Evolutionary conservation across 2,797 vertebrate species (phyloP).

Genomic region (Hydrolagus colliei): DNA sequence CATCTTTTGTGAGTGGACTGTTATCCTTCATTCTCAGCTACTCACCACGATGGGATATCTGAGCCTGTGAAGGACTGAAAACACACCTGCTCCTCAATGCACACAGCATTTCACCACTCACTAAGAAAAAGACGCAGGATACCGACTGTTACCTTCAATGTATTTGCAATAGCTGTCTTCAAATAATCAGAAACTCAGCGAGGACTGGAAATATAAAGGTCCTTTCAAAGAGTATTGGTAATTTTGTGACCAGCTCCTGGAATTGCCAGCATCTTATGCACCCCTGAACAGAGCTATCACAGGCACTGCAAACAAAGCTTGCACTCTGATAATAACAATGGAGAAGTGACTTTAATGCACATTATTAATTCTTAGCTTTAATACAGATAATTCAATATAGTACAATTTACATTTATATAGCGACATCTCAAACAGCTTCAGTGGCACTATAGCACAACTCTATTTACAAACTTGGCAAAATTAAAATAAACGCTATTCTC

Average conservation of each 20-base stretch:
- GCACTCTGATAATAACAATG: background rate
- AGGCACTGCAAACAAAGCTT: background rate
- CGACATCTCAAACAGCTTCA: too few species aligned
- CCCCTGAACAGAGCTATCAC: too few species aligned
- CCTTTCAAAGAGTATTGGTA: background rate
- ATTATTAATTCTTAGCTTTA: background rate
- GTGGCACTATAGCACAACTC: background rate
- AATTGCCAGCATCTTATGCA: too few species aligned
- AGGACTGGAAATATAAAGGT: background rate
- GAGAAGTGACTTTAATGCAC: background rate
- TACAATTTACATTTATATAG: too few species aligned
- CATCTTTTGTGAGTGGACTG: background rate
- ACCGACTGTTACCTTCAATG: background rate
- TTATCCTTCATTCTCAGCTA: background rate
- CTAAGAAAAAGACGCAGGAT: background rate
- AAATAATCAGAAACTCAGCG: background rate
- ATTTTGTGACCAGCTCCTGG: background rate
- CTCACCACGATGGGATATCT: background rate
- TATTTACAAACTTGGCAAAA: background rate
- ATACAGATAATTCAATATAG: too few species aligned
- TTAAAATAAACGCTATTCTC: background rate
- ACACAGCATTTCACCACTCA: background rate
- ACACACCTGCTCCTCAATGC: background rate
- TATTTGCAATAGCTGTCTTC: background rate
- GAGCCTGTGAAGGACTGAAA: background rate